Evolutionary conservation across 1,140 invertebrate species (phyloP).

Genomic region (Spodoptera litura): DNA sequence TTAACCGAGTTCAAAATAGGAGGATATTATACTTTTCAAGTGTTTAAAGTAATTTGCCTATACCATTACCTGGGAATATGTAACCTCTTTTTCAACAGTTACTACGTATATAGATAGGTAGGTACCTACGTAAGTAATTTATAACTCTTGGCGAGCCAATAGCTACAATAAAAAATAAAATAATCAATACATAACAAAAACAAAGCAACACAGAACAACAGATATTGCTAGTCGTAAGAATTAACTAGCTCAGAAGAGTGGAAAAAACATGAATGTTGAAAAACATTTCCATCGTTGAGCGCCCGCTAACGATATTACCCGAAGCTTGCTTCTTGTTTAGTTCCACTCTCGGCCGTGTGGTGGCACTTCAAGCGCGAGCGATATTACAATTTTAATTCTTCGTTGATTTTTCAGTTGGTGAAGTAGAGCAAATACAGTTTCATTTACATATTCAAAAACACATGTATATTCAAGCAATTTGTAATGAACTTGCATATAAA

Average conservation of each 20-base stretch:
- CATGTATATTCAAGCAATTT: conserved; percentile 9
- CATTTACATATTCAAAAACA: not conserved
- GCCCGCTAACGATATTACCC: conserved; percentile 14
- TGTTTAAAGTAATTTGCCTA: no score
- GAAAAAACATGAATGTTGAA: conserved; percentile 19
- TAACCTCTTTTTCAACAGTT: no score
- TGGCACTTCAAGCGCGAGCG: not conserved
- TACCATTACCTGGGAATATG: no score
- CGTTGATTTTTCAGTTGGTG: not conserved
- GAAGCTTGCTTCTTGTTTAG: conserved; percentile 1
- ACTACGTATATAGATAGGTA: no score
- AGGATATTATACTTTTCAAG: no score
- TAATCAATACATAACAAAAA: not conserved
- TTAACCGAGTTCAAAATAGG: no score
- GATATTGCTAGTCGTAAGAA: not conserved
- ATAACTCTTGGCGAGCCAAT: no score
- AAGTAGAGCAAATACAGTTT: not conserved
- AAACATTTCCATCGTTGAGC: conserved; percentile 8
- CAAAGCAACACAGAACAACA: not conserved
- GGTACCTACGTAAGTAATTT: no score
- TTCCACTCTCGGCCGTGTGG: not conserved
- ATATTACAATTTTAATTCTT: conserved; percentile 17
- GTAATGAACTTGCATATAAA: conserved; percentile 17
- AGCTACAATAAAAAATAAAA: no score
- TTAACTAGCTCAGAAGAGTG: conserved; percentile 16